Conservation (phyloP, 53 echinoderm and acorn worm species). For the Astropecten irregularis region DNA sequence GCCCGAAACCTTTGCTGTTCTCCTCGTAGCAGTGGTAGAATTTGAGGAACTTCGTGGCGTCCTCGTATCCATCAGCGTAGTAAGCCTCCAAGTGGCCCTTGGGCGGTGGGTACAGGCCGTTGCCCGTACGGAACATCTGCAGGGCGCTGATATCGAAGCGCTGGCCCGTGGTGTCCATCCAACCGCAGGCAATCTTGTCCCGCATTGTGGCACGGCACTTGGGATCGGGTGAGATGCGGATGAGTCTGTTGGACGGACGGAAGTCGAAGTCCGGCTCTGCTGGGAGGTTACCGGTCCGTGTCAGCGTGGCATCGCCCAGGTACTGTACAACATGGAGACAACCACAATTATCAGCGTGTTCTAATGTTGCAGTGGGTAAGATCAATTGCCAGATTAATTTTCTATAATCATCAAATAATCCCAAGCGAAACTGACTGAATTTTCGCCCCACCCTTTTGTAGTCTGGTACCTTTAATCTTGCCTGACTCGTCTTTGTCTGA, state of each 20-base stretch:
- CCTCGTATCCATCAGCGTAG: slow-evolving; percentile 84
- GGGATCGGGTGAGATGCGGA: slow-evolving; percentile 82
- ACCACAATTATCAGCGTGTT: no score
- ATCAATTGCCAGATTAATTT: neutral
- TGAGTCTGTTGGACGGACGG: slow-evolving; percentile 54
- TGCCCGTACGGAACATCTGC: slow-evolving; percentile 82
- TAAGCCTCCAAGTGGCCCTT: slow-evolving; percentile 79
- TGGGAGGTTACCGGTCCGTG: slow-evolving; percentile 71
- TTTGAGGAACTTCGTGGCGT: slow-evolving; percentile 79
- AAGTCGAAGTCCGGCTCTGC: slow-evolving; percentile 64
- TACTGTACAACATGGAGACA: slow-evolving; percentile 23
- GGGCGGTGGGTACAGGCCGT: slow-evolving; percentile 87
- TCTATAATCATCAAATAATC: no score
- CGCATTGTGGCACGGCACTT: slow-evolving; percentile 76
- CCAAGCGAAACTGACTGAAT: neutral
- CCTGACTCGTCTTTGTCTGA: no score
- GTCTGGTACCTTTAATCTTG: no score
- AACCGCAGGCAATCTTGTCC: slow-evolving; percentile 86
- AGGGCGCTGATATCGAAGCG: slow-evolving; percentile 87
- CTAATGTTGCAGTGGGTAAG: neutral
- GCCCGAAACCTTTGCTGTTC: slow-evolving; percentile 64
- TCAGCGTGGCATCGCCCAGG: slow-evolving; percentile 71
- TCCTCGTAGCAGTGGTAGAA: slow-evolving; percentile 84
- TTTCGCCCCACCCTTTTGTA: no score
- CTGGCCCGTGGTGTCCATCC: slow-evolving; percentile 87